These are phyloP conservation scores for Sussaba pulchella DNA, from an alignment of 2,888 invertebrate genomes.

Conservation along the genomic window DNA sequence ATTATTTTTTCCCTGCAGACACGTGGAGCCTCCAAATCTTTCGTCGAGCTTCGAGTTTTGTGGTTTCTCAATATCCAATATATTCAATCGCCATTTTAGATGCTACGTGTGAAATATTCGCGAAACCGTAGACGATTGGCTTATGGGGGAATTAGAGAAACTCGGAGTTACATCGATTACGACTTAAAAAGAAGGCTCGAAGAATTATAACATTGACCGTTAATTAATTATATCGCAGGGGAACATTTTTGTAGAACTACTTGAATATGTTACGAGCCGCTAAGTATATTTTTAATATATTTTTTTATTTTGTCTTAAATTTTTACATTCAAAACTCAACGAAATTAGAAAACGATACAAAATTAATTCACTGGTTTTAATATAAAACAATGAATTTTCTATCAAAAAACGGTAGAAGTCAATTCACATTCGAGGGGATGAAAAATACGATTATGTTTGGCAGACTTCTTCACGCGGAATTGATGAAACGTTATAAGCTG, in stretches of 20 bases:
- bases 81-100: background rate
- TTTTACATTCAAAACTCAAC: too few species aligned
- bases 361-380: too few species aligned
- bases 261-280: slow-evolving; percentile 54
- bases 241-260: slow-evolving; percentile 45
- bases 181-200: slow-evolving; percentile 30
- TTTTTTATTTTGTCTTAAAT: too few species aligned
- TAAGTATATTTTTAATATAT: background rate
- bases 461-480: too few species aligned
- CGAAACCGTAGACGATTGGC: slow-evolving; percentile 28
- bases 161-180: background rate
- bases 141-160: slow-evolving; percentile 26
- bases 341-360: too few species aligned
- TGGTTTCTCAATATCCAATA: slow-evolving; percentile 5
- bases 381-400: too few species aligned
- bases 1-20: background rate
- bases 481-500: too few species aligned
- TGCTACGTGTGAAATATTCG: slow-evolving; percentile 4
- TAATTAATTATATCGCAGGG: slow-evolving; percentile 19
- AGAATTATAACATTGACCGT: slow-evolving; percentile 12
- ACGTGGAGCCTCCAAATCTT: background rate
- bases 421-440: too few species aligned
- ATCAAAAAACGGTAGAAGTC: too few species aligned
- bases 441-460: too few species aligned
- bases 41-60: background rate